Percentiles rank a stretch among this genome's conserved stretches.
Evolutionary conservation across 2,888 invertebrate genomes (phyloP).

Genomic region (Periphyllus acericola): DNA sequence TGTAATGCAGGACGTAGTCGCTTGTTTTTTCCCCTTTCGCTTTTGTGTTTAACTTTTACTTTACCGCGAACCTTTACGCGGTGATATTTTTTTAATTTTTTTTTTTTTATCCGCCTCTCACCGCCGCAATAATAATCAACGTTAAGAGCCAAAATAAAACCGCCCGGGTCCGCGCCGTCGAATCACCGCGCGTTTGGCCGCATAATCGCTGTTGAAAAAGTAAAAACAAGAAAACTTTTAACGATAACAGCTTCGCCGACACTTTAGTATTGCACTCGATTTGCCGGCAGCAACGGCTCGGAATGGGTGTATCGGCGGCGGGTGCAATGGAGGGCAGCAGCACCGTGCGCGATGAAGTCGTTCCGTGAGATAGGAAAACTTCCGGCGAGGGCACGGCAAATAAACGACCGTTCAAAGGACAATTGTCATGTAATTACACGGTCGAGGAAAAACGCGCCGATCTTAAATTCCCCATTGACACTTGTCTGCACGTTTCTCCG

Average conservation of each 20-base stretch:
- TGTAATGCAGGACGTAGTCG: no score
- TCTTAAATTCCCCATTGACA: constrained; percentile 37
- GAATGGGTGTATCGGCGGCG: constrained; percentile 5
- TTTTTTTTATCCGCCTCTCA: background rate
- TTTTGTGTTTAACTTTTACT: background rate
- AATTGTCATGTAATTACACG: constrained; percentile 53
- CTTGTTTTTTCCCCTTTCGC: background rate
- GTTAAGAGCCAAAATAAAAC: constrained; percentile 10
- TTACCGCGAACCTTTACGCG: background rate
- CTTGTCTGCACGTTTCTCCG: constrained; percentile 19
- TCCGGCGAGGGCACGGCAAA: constrained; percentile 9
- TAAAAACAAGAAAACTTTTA: constrained; percentile 61
- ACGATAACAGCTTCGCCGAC: constrained; percentile 40
- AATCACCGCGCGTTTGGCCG: constrained; percentile 27
- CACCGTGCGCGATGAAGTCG: constrained; percentile 7
- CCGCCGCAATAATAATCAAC: constrained; percentile 30
- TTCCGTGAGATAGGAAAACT: constrained; percentile 39
- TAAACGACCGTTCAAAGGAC: constrained; percentile 43
- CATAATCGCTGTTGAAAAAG: constrained; percentile 45
- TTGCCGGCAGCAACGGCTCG: constrained; percentile 4
- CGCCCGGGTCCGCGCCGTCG: background rate
- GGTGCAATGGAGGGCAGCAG: background rate
- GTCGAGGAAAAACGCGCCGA: constrained; percentile 7
- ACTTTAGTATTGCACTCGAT: constrained; percentile 42
- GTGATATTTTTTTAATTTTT: background rate